A percentile compares a stretch with the other conserved stretches of the same genome.
Conservation (phyloP, 2,113 vertebrate species). For the Athene cunicularia region DNA sequence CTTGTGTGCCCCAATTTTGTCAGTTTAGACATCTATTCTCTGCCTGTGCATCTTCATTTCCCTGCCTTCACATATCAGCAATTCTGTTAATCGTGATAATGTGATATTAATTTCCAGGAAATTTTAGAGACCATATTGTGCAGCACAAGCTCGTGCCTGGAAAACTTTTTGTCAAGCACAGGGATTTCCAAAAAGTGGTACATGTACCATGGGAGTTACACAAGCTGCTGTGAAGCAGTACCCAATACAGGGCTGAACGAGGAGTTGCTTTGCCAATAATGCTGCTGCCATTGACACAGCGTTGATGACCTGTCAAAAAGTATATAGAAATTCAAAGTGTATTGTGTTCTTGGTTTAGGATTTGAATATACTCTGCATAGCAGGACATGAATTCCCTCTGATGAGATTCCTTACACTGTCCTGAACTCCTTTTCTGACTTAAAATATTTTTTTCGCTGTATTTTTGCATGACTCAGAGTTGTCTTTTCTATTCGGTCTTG, state of each 20-base stretch:
- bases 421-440: not conserved
- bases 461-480: not conserved
- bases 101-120: not conserved
- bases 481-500: not conserved
- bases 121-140: not conserved
- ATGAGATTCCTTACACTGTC: not conserved
- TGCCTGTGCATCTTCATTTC: not conserved
- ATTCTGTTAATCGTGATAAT: not conserved
- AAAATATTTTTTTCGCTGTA: not conserved
- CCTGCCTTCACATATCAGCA: not conserved
- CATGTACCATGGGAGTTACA: accelerated
- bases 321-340: not conserved
- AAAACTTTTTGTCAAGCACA: not conserved
- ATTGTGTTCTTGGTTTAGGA: not conserved
- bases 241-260: not conserved
- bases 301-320: not conserved
- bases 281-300: not conserved
- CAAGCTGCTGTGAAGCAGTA: not conserved
- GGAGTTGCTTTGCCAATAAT: not conserved
- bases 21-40: not conserved
- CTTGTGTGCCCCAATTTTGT: not conserved
- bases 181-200: not conserved
- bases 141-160: not conserved
- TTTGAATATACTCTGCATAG: not conserved
- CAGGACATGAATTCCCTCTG: not conserved